Conservation (phyloP, 37 sponge, comb jelly and placozoan species). For the Ianthella basta region DNA sequence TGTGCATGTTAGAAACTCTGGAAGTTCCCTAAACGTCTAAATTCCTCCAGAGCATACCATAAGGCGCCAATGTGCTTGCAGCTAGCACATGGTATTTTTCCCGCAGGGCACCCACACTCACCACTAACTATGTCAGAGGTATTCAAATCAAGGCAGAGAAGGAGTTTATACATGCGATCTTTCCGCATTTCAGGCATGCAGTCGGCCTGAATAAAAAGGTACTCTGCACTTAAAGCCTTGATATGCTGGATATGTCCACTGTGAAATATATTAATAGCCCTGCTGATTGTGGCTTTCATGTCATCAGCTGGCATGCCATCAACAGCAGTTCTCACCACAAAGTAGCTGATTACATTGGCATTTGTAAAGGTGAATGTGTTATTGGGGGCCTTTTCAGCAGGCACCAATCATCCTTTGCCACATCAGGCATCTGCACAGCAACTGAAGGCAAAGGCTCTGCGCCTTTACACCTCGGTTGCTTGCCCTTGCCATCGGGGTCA, state of each 20-base stretch:
- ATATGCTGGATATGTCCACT: constrained; percentile 55
- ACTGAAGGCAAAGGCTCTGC: background rate
- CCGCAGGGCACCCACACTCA: constrained; percentile 65
- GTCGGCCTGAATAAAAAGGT: background rate
- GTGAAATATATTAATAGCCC: constrained; percentile 37
- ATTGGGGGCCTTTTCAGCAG: background rate
- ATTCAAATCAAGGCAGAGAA: background rate
- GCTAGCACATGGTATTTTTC: too few species aligned
- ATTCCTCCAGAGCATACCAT: constrained; percentile 41
- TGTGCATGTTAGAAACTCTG: constrained; percentile 42
- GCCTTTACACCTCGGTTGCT: background rate
- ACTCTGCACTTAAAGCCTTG: background rate
- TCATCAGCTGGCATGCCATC: constrained; percentile 40
- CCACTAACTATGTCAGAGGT: constrained; percentile 37
- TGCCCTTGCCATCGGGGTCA: constrained; percentile 41
- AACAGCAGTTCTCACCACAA: constrained; percentile 27
- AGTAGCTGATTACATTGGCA: constrained; percentile 40
- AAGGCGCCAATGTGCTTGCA: constrained; percentile 64
- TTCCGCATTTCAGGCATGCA: constrained; percentile 50
- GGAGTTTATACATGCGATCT: constrained; percentile 36
- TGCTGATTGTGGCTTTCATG: constrained; percentile 37
- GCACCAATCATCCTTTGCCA: constrained; percentile 13
- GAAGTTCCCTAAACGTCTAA: constrained; percentile 22
- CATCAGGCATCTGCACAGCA: background rate
- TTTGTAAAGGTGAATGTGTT: constrained; percentile 3